Conservation (phyloP, 2,888 invertebrate genomes). For the Netelia melanura region DNA sequence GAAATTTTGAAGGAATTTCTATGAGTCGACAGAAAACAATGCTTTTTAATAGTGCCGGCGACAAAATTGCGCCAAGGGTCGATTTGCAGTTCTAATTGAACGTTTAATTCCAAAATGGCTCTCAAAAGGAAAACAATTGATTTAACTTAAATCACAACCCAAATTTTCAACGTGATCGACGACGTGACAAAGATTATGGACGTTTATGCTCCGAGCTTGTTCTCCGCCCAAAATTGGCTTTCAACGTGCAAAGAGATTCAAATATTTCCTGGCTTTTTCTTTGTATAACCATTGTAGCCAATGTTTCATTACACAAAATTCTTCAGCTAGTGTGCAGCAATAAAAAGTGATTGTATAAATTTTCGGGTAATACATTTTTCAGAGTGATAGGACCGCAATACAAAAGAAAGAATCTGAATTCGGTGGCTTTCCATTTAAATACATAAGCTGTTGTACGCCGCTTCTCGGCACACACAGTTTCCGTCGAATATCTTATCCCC, state of each 20-base stretch:
- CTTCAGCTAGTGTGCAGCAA: slow-evolving; percentile 29
- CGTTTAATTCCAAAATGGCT: slow-evolving; percentile 39
- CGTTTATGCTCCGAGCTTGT: slow-evolving; percentile 33
- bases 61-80: slow-evolving; percentile 45
- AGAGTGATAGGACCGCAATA: slow-evolving; percentile 16
- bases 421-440: slow-evolving; percentile 20
- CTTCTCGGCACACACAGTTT: no score
- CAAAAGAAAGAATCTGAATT: slow-evolving; percentile 25
- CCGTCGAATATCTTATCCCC: no score
- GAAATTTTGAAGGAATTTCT: slow-evolving; percentile 9
- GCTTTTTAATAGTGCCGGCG: slow-evolving; percentile 26
- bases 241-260: slow-evolving; percentile 1
- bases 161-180: slow-evolving; percentile 35
- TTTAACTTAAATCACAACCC: slow-evolving; percentile 30
- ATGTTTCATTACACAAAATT: slow-evolving; percentile 31
- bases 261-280: slow-evolving; percentile 34
- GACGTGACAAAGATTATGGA: slow-evolving; percentile 36
- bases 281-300: slow-evolving; percentile 8
- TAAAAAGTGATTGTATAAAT: slow-evolving; percentile 36
- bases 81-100: slow-evolving; percentile 37
- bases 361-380: background rate
- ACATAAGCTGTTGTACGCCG: no score
- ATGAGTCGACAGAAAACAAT: background rate
- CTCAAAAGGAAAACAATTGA: slow-evolving; percentile 45
- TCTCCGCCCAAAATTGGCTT: slow-evolving; percentile 22